Percentiles rank a stretch among this genome's conserved stretches.
Evolutionary conservation across 2,888 invertebrate genomes (phyloP).

Genomic region (Heliothis peltigera): DNA sequence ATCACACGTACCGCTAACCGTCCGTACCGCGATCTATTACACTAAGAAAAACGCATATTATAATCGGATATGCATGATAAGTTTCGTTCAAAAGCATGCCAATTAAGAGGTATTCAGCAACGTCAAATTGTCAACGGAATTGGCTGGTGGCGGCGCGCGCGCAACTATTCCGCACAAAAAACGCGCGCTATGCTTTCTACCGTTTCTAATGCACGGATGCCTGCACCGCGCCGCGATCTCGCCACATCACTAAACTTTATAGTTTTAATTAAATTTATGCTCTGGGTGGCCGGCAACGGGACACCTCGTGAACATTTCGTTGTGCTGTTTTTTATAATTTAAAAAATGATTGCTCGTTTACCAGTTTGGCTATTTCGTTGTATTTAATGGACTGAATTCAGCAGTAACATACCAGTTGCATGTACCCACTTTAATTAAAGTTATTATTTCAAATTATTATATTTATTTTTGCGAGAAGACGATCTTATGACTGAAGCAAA

Average conservation of each 20-base stretch:
- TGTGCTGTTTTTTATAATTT: constrained; percentile 14
- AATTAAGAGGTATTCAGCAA: constrained; percentile 58
- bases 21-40: constrained; percentile 45
- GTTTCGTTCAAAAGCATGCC: constrained; percentile 39
- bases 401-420: constrained; percentile 2
- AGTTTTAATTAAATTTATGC: constrained; percentile 57
- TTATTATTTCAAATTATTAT: constrained; percentile 7
- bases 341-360: constrained; percentile 26
- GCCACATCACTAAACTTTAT: constrained; percentile 63
- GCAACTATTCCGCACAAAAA: constrained; percentile 78
- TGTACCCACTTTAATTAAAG: not conserved
- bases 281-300: constrained; percentile 34
- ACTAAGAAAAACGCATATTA: constrained; percentile 42
- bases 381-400: constrained; percentile 30
- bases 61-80: constrained; percentile 39
- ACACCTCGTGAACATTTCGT: constrained; percentile 12
- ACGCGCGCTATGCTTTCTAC: constrained; percentile 77
- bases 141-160: constrained; percentile 59
- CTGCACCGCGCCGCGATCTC: constrained; percentile 67
- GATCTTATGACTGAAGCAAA: no score
- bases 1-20: constrained; percentile 24
- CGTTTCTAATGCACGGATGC: constrained; percentile 85
- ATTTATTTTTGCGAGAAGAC: no score
- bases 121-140: constrained; percentile 64
- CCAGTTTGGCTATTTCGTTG: constrained; percentile 10